Percentiles rank a stretch among this genome's conserved stretches.
Evolutionary conservation across 1,140 invertebrate species (phyloP).

Genomic region (Pseudoatta argentina): DNA sequence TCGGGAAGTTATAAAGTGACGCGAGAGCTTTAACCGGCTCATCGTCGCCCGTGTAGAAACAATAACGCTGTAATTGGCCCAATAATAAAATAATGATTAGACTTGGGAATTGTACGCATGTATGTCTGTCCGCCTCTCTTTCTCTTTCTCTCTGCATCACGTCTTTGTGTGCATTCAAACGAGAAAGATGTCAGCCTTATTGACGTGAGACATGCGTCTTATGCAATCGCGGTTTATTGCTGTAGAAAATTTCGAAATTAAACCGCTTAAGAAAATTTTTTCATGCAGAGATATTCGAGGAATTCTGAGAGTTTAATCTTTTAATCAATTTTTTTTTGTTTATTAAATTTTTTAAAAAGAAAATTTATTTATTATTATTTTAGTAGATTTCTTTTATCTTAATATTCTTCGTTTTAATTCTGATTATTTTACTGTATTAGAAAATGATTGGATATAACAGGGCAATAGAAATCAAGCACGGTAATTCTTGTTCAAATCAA

Average conservation of each 20-base stretch:
- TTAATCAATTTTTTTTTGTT: neutral
- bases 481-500: too few species aligned
- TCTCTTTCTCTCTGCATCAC: neutral
- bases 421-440: neutral
- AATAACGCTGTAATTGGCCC: conserved; percentile 76
- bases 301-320: neutral
- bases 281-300: neutral
- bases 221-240: conserved; percentile 29
- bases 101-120: conserved; percentile 54
- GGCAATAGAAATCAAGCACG: too few species aligned
- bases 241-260: conserved; percentile 22
- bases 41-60: conserved; percentile 66
- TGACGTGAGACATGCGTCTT: conserved; percentile 14
- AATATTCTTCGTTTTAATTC: neutral
- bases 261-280: neutral
- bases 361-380: neutral
- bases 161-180: conserved; percentile 15
- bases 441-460: neutral
- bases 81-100: conserved; percentile 80
- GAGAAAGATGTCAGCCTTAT: neutral
- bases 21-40: conserved; percentile 61
- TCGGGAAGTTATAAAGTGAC: conserved; percentile 31
- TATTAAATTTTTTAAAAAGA: neutral
- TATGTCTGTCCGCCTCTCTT: neutral
- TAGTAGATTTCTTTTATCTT: conserved; percentile 1